Base-by-base conservation (phyloP, 2,888 invertebrate species). In the Macroteleia sp. region DNA sequence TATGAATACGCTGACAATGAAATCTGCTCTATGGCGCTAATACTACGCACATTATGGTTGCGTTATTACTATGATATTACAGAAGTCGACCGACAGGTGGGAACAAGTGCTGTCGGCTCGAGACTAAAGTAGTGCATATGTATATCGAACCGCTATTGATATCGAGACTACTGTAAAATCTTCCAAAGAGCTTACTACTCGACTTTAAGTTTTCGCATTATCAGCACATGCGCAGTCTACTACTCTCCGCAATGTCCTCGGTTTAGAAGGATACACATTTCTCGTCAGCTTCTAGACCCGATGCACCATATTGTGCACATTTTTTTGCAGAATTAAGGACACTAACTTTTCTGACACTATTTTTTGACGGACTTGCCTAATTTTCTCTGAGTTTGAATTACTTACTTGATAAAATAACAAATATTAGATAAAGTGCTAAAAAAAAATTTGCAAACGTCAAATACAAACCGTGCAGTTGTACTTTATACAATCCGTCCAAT, bases 401-500 rank as follows among this genome's bases (percentile, higher is more conserved):
- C n/a, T n/a, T n/a, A n/a, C n/a, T n/a, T n/a, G n/a, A n/a, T n/a
- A n/a, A n/a, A n/a, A n/a, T n/a, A n/a, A n/a, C n/a, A n/a, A n/a
- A n/a, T n/a, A n/a, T n/a, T n/a, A n/a, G n/a, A n/a, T n/a, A n/a
- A n/a, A n/a, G n/a, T n/a, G n/a, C n/a, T n/a, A n/a, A n/a, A n/a
- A n/a, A n/a, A n/a, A n/a, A n/a, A n/a, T n/a, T n/a, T n/a, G n/a
- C n/a, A 57, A 76, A 56, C 12, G 73, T 25, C 4, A 25, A 14
- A 39, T 39, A 70, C 57, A n/a, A 92, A 97, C 98, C 82, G 98
- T 98, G 92, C 97, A 98, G 30, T 96, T 94, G 90, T 97, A 95
- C 87, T 96, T 95, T 83, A 95, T 94, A 91, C 98, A 99, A 89
- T 99, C 99, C 14, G 94, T 94, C 98, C 98, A 99, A 92, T 97